Base-by-base conservation (phyloP, 2,888 invertebrate genomes). In the Euclidia mi region DNA sequence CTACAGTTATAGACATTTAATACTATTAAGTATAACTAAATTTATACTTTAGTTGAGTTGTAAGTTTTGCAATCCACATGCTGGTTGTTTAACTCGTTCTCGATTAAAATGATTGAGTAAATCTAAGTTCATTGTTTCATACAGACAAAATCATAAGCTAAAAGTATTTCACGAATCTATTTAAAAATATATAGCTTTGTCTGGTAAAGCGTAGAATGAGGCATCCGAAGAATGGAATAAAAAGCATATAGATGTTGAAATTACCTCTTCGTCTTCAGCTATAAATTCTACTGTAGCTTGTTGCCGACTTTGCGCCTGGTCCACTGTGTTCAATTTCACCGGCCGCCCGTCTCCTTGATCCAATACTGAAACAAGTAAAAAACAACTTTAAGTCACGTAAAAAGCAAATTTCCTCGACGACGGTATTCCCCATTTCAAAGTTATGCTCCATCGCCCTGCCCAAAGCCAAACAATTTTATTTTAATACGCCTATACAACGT, bases 181-280 rank as follows among this genome's bases (percentile, higher is more conserved):
- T 14, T 34, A 3, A 34, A 3, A 14, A 3, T 34, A 6, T 11
- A 12, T 34, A 34, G 34, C 35, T 15, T 35, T 15, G 35, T 35
- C 35, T 35, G 10, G 14, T 2, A 2, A 17, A 2, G 17, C 35
- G 10, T 15, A 17, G 35, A 2, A 35, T 35, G 35, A 17, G 20
- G 4, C 7, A 0, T 2, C 1, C 2, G 7, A 11, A n/a, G n/a
- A 15, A 35, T 35, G 35, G 11, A 11, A 10, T 6, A 34, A 12
- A 12, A 12, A 15, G 11, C 10, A 15, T 25, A 3, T 6, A 7
- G 38, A 58, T 9, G 10, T 58, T 72, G 29, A 2, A 37, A 18
- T 50, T 79, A 93, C 94, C 90, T 92, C 92, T 65, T 94, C 93
- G 66, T 94, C 94, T 75, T 92, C 94, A 18, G 89, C 81, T 70